Conservation (phyloP, 1,140 invertebrate species). For the Drosophila arawakana region DNA sequence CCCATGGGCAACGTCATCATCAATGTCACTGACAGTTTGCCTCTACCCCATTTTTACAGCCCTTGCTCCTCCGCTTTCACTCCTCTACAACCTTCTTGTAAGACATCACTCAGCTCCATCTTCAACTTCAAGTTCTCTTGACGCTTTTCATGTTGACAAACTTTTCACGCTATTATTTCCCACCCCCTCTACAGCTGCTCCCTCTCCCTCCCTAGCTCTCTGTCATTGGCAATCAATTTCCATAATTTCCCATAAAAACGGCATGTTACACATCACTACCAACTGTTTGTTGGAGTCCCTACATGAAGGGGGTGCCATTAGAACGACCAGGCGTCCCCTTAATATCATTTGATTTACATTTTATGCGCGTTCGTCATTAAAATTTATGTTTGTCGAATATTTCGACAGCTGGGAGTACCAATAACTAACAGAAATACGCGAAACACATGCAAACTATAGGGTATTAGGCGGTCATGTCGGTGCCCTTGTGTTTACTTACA, state of each 20-base stretch:
- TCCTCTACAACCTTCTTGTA: slow-evolving; percentile 1
- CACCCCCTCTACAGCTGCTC: not conserved
- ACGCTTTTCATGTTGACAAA: slow-evolving; percentile 50
- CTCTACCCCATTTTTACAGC: not conserved
- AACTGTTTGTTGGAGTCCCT: not conserved
- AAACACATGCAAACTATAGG: not conserved
- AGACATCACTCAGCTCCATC: slow-evolving; percentile 66
- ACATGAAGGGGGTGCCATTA: slow-evolving; percentile 51
- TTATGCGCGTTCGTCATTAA: slow-evolving; percentile 75
- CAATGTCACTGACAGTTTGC: slow-evolving; percentile 64
- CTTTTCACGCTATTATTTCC: slow-evolving; percentile 64
- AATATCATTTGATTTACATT: slow-evolving; percentile 77
- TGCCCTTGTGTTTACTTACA: not conserved
- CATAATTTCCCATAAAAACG: slow-evolving; percentile 78
- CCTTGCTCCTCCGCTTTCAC: not conserved
- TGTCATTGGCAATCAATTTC: slow-evolving; percentile 71
- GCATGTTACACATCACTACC: slow-evolving; percentile 59
- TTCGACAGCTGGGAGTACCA: slow-evolving; percentile 56
- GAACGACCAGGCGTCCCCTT: slow-evolving; percentile 58
- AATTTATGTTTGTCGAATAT: slow-evolving; percentile 62
- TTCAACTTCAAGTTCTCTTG: slow-evolving; percentile 63
- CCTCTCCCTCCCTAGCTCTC: not conserved
- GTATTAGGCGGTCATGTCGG: not conserved
- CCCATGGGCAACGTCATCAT: slow-evolving; percentile 75
- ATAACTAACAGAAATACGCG: slow-evolving; percentile 15